These are phyloP conservation scores for Cybosia mesomella DNA, from an alignment of 2,888 invertebrate genomes.

Conservation along the genomic window DNA sequence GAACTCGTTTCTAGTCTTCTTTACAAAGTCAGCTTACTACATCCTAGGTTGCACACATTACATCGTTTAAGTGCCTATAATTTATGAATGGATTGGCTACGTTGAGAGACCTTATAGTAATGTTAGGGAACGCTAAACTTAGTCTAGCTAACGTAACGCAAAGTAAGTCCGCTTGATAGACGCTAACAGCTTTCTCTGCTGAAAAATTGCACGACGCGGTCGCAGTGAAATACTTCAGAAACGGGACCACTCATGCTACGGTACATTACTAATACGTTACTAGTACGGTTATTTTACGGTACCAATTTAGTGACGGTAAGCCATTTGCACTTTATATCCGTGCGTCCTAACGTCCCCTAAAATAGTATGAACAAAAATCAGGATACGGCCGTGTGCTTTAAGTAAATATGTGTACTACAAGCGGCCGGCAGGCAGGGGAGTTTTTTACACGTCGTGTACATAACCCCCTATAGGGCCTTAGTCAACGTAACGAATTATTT, in stretches of 20 bases:
- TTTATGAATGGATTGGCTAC: background rate
- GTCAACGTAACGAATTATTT: too few relatives aligned
- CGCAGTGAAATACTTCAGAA: background rate
- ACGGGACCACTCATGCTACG: background rate
- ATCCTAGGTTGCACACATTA: too few relatives aligned
- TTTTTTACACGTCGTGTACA: background rate
- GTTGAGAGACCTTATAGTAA: background rate
- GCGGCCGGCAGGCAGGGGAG: too few relatives aligned
- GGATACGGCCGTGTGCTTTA: background rate
- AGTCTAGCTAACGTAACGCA: too few relatives aligned
- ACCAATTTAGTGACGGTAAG: slow-evolving; percentile 2
- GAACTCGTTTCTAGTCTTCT: background rate
- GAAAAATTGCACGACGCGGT: background rate
- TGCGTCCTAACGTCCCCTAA: background rate
- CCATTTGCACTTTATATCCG: background rate
- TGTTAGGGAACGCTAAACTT: background rate
- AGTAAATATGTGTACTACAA: too few relatives aligned
- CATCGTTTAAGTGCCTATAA: too few relatives aligned
- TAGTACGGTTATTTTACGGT: slow-evolving; percentile 1
- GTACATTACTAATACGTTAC: background rate
- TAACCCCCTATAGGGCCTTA: too few relatives aligned
- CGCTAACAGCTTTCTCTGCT: background rate
- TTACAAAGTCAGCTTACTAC: background rate
- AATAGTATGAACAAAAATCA: background rate
- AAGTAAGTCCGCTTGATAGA: background rate